These are phyloP conservation scores for Amblyjoppa fuscipennis DNA, from an alignment of 2,888 invertebrate genomes.

Conservation along the genomic window DNA sequence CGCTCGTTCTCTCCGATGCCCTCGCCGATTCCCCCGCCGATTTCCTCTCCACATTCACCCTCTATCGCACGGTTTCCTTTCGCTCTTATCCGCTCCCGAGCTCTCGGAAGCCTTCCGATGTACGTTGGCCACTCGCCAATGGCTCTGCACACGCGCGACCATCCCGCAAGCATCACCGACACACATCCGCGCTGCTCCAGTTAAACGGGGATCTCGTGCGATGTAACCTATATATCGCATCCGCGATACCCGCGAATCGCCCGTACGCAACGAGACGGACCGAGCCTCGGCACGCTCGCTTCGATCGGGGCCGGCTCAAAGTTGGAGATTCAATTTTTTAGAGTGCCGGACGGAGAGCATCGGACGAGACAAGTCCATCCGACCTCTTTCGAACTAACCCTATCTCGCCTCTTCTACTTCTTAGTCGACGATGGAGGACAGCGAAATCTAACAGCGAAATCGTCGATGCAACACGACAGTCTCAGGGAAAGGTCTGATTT, in stretches of 20 bases:
- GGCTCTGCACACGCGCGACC: conserved; percentile 26
- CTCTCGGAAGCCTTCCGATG: conserved; percentile 29
- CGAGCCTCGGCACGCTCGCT: conserved; percentile 6
- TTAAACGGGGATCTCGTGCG: conserved; percentile 16
- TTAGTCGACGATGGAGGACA: no score
- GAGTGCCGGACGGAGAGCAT: conserved; percentile 40
- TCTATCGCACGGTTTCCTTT: conserved; percentile 26
- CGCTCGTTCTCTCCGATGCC: background rate
- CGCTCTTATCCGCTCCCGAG: conserved; percentile 45
- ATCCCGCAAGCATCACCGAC: conserved; percentile 41
- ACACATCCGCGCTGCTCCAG: conserved; percentile 12
- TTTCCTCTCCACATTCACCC: background rate
- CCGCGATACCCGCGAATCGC: conserved; percentile 31
- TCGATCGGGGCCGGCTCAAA: conserved; percentile 29
- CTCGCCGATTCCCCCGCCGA: conserved; percentile 19
- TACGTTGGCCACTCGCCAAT: conserved; percentile 59
- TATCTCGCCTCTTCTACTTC: conserved; percentile 9
- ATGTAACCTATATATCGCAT: background rate
- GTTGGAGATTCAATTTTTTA: conserved; percentile 61
- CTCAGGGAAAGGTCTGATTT: no score
- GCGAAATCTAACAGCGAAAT: no score
- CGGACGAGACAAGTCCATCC: background rate
- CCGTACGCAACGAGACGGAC: conserved; percentile 1
- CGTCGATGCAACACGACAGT: no score
- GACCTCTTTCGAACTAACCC: background rate